Base-by-base conservation (phyloP, 1,140 invertebrate species). In the Dysdera silvatica region DNA sequence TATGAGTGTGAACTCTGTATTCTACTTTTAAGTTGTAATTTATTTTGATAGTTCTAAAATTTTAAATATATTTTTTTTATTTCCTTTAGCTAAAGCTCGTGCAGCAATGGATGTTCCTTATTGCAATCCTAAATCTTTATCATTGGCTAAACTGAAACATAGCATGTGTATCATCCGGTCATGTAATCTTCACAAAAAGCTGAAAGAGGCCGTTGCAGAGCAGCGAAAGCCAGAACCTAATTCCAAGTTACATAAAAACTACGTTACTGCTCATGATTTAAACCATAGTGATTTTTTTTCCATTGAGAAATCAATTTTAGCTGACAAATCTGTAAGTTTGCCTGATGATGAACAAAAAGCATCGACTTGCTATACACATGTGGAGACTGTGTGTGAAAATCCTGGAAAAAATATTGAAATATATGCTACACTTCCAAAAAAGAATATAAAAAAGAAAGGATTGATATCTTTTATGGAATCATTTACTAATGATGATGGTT, bases 51-150 rank as follows among this genome's bases (percentile, higher is more conserved):
- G 18, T 7, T 28, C 18, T n/a, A 51, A 51, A 47, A 41, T 41
- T 7, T 7, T 20, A 23, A 18, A 7, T 54, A 4, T 41, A 18
- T 18, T 54, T 23, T 37, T 35, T 29, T 24, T 18, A 26, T 20
- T 40, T 29, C 33, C 33, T 63, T 31, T 67, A 76, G 78, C 74
- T 68, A 71, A 79, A 79, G 87, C 89, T 0, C 79, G 90, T 66
- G 87, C 87, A 2, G 91, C 91, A 0, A 93, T 95, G 89, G 89
- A 94, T 69, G 88, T 90, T 0, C 90, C 89, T 0, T 93, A 93
- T 67, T 91, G 90, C 71, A 91, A 91, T 74, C 86, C 88, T 0
- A 87, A 93, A 71, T 89, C 88, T 0, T 84, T 91, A 70, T 88
- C 87, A 6, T 86, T 87, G 68, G 91, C 91, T 5, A 82, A 88